Base-by-base conservation (phyloP, 1,140 invertebrate species). In the Halesus radiatus region DNA sequence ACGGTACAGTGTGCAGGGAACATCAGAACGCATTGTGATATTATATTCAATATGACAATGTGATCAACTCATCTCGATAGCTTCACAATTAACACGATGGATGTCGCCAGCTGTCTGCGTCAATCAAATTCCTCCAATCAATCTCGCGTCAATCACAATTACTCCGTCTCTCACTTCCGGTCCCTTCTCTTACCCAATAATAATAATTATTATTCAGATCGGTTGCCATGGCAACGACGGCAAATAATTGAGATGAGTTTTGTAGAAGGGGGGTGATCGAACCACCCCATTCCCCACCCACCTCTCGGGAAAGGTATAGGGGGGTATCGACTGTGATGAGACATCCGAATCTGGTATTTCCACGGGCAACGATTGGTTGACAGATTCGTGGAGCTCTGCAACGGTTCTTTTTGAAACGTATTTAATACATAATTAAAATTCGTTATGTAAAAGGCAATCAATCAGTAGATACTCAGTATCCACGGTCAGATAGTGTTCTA, bases 161-260 rank as follows among this genome's bases (percentile, higher is more conserved):
- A 37, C 50, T 45, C 37, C 37, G 68, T 60, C 56, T 72, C 75
- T 72, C 81, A 78, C 76, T 72, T 81, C 73, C 76, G 76, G 68
- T 72, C 56, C 64, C 45, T 54, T 64, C 68, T 37, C 62, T 62
- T 78, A 82, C 81, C 80, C 81, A 81, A 81, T 81, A 81, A 83
- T 81, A 79, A 83, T 83, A 83, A 83, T 83, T 81, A 83, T 83
- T 83, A 83, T 83, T 83, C 82, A 83, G 82, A 83, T 81, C 75
- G 76, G 82, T 83, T 76, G 52, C 66, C 79, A 83, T 83, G 76
- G 79, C 66, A 76, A 83, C 82, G 78, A 68, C 73, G 18, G 37
- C 37, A 45, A 74, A 74, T 74, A 74, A 74, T 74, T 74, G 70
- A 74, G 70, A 74, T 74, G 70, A 74, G 70, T 54, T 54, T 45